Evolutionary conservation across 2,888 invertebrate genomes (phyloP).

Genomic region (Raillietiella orientalis): DNA sequence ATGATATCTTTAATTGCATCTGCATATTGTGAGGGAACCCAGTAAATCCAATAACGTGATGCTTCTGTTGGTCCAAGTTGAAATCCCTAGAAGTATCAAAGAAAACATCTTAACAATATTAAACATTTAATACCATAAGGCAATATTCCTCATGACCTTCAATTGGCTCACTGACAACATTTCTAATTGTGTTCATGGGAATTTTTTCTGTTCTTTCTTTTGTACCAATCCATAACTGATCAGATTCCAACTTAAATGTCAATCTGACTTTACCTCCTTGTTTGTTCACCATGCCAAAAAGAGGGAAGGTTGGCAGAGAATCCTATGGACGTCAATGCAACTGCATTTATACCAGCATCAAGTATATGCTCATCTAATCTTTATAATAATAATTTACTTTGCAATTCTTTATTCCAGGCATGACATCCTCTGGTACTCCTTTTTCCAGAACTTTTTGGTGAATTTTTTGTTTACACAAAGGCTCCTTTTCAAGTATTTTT

Average conservation of each 20-base stretch:
- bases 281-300: constrained; percentile 69
- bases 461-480: constrained; percentile 35
- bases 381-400: background rate
- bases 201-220: constrained; percentile 74
- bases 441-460: constrained; percentile 64
- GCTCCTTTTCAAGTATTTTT: constrained; percentile 34
- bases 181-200: constrained; percentile 60
- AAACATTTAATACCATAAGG: constrained; percentile 30
- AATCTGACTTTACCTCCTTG: constrained; percentile 59
- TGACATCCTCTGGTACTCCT: constrained; percentile 57
- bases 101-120: background rate
- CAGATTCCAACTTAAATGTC: constrained; percentile 63
- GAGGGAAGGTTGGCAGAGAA: constrained; percentile 38
- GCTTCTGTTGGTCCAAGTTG: constrained; percentile 73
- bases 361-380: constrained; percentile 3
- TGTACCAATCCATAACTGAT: constrained; percentile 37
- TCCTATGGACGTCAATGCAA: constrained; percentile 27
- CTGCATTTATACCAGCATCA: too few relatives aligned
- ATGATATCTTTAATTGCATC: constrained; percentile 70
- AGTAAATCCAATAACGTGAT: constrained; percentile 70
- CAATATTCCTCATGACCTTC: constrained; percentile 68
- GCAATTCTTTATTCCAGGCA: constrained; percentile 36
- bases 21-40: constrained; percentile 70
- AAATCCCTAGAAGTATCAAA: constrained; percentile 24
- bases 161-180: constrained; percentile 42